phyloP scores from a whole-genome alignment of 2,888 invertebrate species.

The Lumbricus terrestris region DNA sequence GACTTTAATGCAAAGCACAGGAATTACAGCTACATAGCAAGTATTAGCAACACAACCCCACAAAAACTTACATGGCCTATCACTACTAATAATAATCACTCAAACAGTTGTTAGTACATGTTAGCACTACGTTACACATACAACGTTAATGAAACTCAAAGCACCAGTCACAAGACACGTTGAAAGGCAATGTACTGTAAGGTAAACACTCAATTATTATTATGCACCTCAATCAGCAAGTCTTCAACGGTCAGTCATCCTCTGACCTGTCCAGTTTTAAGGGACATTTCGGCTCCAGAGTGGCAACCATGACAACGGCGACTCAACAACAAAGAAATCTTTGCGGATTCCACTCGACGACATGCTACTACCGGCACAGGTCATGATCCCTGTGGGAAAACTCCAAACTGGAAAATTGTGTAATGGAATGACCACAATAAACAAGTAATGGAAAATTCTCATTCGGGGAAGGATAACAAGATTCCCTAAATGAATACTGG shows the following conservation, averaged over 20 bases:
- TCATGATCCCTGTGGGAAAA: no score
- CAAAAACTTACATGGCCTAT: background rate
- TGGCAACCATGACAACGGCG: no score
- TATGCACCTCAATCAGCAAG: background rate
- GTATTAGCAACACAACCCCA: background rate
- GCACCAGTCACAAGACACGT: background rate
- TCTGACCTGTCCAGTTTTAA: background rate
- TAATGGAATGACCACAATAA: background rate
- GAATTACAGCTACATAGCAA: background rate
- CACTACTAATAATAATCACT: no score
- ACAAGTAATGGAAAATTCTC: background rate
- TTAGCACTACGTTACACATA: background rate
- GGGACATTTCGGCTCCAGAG: background rate
- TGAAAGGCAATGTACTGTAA: background rate
- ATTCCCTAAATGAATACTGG: no score
- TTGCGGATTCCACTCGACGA: no score
- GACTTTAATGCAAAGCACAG: background rate
- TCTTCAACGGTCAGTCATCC: background rate
- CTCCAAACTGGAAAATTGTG: background rate
- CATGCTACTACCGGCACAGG: no score
- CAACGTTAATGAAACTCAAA: background rate
- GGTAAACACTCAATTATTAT: background rate
- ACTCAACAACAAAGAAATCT: no score
- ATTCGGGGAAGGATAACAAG: no score
- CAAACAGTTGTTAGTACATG: background rate